Evolutionary conservation across 2,113 vertebrate genomes (phyloP).

Genomic region (Nibea albiflora): DNA sequence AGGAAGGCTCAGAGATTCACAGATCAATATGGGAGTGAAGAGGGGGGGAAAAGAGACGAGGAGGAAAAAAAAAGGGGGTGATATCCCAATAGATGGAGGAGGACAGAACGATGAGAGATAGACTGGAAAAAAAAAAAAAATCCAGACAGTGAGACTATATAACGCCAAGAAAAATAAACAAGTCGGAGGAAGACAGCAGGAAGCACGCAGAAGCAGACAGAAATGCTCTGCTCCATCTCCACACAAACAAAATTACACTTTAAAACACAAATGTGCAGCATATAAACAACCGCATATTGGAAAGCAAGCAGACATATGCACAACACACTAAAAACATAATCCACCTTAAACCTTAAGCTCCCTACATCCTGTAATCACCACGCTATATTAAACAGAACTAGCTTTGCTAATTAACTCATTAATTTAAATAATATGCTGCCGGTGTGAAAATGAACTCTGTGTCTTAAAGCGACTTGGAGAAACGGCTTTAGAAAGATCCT

Average conservation of each 20-base stretch:
- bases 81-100: constrained; percentile 14
- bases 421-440: constrained; percentile 41
- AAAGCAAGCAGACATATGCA: not conserved
- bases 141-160: constrained; percentile 2
- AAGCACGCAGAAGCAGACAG: not conserved
- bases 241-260: constrained; percentile 10
- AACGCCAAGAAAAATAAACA: not conserved
- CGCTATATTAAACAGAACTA: constrained; percentile 26
- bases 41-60: constrained; percentile 3
- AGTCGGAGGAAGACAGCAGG: constrained; percentile 1
- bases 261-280: not conserved
- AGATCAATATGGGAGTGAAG: constrained; percentile 14
- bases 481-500: not conserved
- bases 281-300: not conserved
- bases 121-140: not conserved
- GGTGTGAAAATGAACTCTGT: constrained; percentile 7
- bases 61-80: not conserved
- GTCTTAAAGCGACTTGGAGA: constrained; percentile 18
- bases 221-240: not conserved
- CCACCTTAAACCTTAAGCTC: constrained; percentile 19
- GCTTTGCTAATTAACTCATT: constrained; percentile 43
- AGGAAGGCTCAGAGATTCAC: not conserved
- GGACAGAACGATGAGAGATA: constrained; percentile 16
- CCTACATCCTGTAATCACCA: constrained; percentile 14
- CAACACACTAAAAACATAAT: not conserved